phyloP scores from a whole-genome alignment of 2,113 vertebrate species.

The Sakesphorus luctuosus region DNA sequence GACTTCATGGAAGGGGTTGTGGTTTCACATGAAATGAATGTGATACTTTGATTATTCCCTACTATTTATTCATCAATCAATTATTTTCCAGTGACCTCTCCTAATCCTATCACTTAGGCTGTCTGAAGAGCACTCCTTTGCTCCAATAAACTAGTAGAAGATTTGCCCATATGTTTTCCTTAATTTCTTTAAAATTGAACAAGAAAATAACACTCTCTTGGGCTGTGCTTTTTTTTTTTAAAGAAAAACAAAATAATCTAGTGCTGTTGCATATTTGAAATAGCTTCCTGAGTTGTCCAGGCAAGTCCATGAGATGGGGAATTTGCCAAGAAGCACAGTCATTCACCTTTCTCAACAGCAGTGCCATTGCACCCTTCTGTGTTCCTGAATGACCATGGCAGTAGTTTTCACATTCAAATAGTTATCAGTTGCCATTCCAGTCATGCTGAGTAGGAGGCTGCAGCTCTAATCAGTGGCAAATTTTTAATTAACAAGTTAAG shows the following conservation, averaged over 20 bases:
- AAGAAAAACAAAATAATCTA: background rate
- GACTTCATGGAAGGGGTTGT: background rate
- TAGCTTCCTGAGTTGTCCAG: background rate
- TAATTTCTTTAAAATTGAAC: background rate
- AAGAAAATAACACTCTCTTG: background rate
- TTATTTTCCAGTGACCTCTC: background rate
- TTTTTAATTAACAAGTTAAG: constrained; percentile 53
- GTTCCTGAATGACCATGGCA: background rate
- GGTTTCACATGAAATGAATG: background rate
- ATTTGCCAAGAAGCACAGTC: background rate
- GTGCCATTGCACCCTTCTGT: background rate
- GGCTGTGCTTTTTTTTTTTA: background rate
- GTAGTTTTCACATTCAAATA: background rate
- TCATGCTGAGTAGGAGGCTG: constrained; percentile 11
- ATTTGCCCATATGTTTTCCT: background rate
- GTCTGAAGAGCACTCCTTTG: background rate
- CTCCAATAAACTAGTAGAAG: background rate
- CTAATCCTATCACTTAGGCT: background rate
- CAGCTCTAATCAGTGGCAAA: constrained; percentile 17
- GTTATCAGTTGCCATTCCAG: background rate
- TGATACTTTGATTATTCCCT: background rate
- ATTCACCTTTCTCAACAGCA: background rate
- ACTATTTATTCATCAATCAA: background rate
- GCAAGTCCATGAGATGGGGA: background rate
- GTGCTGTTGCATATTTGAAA: background rate